Evolutionary conservation across 2,888 invertebrate genomes (phyloP), one percentile per base, ranked within the genome.

Genomic region (Megalurothrips usitatus): DNA sequence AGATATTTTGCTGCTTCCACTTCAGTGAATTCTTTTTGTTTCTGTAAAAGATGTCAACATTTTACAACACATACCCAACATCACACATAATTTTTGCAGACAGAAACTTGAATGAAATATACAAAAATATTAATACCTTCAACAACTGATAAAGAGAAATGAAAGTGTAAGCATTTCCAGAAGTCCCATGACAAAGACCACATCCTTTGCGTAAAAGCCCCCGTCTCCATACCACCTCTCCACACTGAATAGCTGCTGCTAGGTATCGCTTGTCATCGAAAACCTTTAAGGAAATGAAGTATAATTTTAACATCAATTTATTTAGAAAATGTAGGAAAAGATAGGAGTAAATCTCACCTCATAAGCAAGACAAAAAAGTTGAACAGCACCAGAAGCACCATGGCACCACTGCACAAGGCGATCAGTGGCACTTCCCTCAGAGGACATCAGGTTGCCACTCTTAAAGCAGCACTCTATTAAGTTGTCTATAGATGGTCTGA

Each of bases 381-480:
- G 91, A 19, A 94, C 90, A 88, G 94, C 94, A 68, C 96, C 96
- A 26, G 96, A 95, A 34, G 96, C 95, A n/a, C 97, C 97, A 86
- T 97, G 96, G 87, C 97, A 97, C 96, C 96, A 97, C 85, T 97
- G 97, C 28, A 97, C 92, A 83, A 96, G 89, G 87, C 91, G 91
- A 86, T 97, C 96, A 49, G 90, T 88, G 52, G 81, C 80, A 83
- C 91, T 92, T 47, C 91, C 92, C 48, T 93, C 84, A 0, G 95
- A 95, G 0, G 96, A 95, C 0, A 94, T 94, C 86, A 92, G 94
- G 87, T 94, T 94, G 2, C 92, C 92, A 84, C 91, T 91, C 14
- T 89, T 85, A 85, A 90, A 92, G 83, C 89, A 89, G 84, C 90
- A 87, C 43, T 85, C 87, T 78, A 90, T 85, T 81, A 94, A 87